Percentiles rank a stretch among this genome's conserved stretches.
Evolutionary conservation across 2,113 vertebrate genomes (phyloP).

Genomic region (Jaculus jaculus): DNA sequence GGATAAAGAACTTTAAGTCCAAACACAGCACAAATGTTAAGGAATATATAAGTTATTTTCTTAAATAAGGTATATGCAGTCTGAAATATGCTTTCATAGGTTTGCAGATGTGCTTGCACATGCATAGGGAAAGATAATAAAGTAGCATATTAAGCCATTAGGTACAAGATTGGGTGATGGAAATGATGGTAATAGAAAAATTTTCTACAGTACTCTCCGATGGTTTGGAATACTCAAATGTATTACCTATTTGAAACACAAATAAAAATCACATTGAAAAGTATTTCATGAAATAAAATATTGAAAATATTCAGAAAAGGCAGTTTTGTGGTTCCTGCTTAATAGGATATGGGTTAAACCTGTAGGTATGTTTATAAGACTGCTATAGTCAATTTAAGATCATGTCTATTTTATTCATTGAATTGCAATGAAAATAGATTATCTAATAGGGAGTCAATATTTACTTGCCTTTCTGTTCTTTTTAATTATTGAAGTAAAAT

Average conservation of each 20-base stretch:
- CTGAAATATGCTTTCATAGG: neutral
- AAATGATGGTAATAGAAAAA: neutral
- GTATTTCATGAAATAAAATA: neutral
- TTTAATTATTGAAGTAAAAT: conserved; percentile 54
- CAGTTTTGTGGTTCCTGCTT: conserved; percentile 35
- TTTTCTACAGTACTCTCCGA: neutral
- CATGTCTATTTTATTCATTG: conserved; percentile 51
- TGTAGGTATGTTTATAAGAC: conserved; percentile 58
- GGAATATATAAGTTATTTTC: conserved; percentile 2
- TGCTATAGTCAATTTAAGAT: conserved; percentile 59
- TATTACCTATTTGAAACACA: conserved; percentile 3
- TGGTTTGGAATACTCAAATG: neutral
- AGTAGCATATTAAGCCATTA: neutral
- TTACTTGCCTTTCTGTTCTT: neutral
- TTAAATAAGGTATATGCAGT: neutral
- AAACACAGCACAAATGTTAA: neutral
- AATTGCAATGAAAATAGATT: conserved; percentile 69
- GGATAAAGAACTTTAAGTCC: neutral
- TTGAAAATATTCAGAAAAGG: conserved; percentile 27
- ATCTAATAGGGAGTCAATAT: conserved; percentile 43
- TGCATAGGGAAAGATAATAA: neutral
- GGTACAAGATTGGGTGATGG: neutral
- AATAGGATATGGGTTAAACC: neutral
- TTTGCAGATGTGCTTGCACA: neutral
- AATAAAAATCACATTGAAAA: neutral